Conservation (phyloP, 2,113 vertebrate genomes). For the Lucifuga dentata region DNA sequence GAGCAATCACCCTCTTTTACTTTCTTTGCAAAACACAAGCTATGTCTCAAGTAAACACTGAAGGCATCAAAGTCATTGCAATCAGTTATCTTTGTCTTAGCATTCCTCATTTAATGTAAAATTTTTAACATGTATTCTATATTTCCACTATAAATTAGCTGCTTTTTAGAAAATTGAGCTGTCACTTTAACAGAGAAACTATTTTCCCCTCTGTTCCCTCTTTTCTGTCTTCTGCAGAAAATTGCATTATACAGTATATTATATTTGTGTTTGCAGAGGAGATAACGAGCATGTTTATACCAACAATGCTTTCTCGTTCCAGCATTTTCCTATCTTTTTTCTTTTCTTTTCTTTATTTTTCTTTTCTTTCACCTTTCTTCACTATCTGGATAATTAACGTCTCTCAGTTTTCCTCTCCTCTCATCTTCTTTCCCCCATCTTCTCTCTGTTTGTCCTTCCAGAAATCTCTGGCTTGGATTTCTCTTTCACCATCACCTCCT, state of each 20-base stretch:
- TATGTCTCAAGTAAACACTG: slow-evolving; percentile 23
- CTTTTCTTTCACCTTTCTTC: slow-evolving; percentile 44
- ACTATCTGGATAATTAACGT: slow-evolving; percentile 85
- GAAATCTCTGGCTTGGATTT: background rate
- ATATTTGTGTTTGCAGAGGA: slow-evolving; percentile 12
- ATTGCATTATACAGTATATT: too few species aligned
- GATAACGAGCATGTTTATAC: slow-evolving; percentile 23
- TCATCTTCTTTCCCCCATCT: background rate
- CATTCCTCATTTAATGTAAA: slow-evolving; percentile 1
- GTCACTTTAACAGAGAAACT: slow-evolving; percentile 10
- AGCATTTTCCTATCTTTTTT: slow-evolving; percentile 12
- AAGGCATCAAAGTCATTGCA: slow-evolving; percentile 28
- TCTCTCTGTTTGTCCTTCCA: slow-evolving; percentile 1
- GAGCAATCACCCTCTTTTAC: slow-evolving; percentile 29
- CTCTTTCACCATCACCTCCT: background rate
- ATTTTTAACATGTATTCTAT: too few species aligned
- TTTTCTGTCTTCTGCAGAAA: slow-evolving; percentile 20
- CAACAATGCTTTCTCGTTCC: slow-evolving; percentile 15
- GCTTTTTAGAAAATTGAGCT: slow-evolving; percentile 8
- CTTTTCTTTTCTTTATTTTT: slow-evolving; percentile 2
- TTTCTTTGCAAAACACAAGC: slow-evolving; percentile 37
- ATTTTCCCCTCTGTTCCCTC: slow-evolving; percentile 18
- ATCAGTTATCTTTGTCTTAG: slow-evolving; percentile 61
- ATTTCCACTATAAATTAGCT: slow-evolving; percentile 19
- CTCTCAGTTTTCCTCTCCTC: slow-evolving; percentile 3